phyloP scores from a whole-genome alignment of 2,888 invertebrate species.

The Steinernema hermaphroditum region DNA sequence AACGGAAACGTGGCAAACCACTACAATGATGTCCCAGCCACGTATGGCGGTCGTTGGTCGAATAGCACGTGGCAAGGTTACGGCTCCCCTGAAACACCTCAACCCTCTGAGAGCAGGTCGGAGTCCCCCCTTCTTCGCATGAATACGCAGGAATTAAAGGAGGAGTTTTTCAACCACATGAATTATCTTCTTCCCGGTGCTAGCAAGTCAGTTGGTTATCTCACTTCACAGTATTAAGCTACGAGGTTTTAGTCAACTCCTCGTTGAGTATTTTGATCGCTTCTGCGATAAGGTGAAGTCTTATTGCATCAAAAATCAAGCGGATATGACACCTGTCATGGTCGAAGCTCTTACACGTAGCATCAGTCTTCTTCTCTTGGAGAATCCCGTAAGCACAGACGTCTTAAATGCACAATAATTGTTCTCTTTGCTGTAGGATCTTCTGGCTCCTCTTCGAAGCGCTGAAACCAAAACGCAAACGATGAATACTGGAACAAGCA shows the following conservation, averaged over 20 bases:
- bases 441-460: slow-evolving; percentile 3
- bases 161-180: slow-evolving; percentile 23
- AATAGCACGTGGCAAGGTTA: slow-evolving; percentile 28
- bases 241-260: slow-evolving; percentile 6
- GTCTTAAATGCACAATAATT: not conserved
- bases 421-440: not conserved
- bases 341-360: slow-evolving; percentile 26
- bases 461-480: not conserved
- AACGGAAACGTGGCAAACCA: not conserved
- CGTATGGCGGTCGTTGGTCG: slow-evolving; percentile 22
- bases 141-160: not conserved
- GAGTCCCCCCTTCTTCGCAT: slow-evolving; percentile 7
- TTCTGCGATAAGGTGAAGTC: slow-evolving; percentile 14
- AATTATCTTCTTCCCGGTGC: slow-evolving; percentile 19
- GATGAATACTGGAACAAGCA: not conserved
- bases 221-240: no score
- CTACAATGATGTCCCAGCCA: not conserved
- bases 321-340: slow-evolving; percentile 9
- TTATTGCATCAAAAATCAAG: slow-evolving; percentile 8
- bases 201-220: not conserved
- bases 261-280: slow-evolving; percentile 22
- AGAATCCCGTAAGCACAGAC: not conserved
- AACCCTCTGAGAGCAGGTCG: slow-evolving; percentile 13
- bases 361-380: not conserved
- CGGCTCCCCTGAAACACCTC: not conserved